Base-by-base conservation (phyloP, 2,797 vertebrate species). In the Thripadectes ignobilis region DNA sequence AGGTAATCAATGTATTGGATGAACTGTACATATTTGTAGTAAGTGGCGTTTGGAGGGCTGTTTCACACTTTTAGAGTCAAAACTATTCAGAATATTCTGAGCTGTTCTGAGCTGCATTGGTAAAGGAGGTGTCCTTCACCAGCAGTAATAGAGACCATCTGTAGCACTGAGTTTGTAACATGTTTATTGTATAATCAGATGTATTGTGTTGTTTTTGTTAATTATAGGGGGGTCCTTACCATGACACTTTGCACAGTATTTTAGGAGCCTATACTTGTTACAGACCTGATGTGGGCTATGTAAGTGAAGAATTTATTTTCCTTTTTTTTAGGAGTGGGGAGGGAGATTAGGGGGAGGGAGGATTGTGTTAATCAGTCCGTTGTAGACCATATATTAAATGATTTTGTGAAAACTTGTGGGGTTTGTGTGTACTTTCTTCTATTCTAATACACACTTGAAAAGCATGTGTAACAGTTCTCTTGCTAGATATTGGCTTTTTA, bases 201-300 rank as follows among this genome's bases (percentile, higher is more conserved):
- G 17, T 54, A 10, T 80, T 88, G 57, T 93, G 43, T 77, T 75
- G 14, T 61, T 94, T 95, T 78, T 93, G 20, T 90, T 67, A 39
- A 77, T 97, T 97, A 14, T 71, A 99, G 99, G 99, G 99, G n/a
- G 99, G 99, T 51, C 99, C 99, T 19, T 99, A 99, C 92, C 98
- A 99, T 52, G 99, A 99, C 81, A 98, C 98, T 14, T 95, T 99
- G 98, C 99, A 99, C 98, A 99, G 99, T 98, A 98, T 99, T 97
- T 98, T 99, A 96, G 99, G 99, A 98, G 99, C 99, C 8, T 99
- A 99, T 96, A 99, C 99, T 27, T 99, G 99, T 97, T 99, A 99
- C 98, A 98, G 99, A 95, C 99, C 99, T 46, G 99, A 99, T 46
- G 99, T 99, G 59, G 99, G 99, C 96, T 99, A 99, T 36, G 99